Evolutionary conservation across 2,888 invertebrate genomes (phyloP).

Genomic region (Xylota segnis): DNA sequence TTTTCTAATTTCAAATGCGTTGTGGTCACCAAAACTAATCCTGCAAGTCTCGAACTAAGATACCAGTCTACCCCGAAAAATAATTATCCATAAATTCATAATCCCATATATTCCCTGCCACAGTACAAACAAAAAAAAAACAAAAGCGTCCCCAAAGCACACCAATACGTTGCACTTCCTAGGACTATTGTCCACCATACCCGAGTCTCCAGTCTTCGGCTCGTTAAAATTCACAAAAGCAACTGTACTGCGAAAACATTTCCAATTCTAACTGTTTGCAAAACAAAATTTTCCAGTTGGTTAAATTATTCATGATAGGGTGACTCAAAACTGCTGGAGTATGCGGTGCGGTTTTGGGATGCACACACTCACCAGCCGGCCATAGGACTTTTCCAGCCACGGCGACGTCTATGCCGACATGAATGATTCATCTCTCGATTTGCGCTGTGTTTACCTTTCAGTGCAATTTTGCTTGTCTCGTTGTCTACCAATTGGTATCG

Average conservation of each 20-base stretch:
- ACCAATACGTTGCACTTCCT: not conserved
- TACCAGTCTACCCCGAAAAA: not conserved
- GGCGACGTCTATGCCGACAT: conserved; percentile 51
- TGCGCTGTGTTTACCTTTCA: conserved; percentile 67
- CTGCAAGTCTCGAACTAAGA: conserved; percentile 1
- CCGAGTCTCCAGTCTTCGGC: conserved; percentile 8
- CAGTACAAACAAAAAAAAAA: not conserved
- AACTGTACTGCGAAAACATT: conserved; percentile 66
- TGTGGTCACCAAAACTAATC: conserved; percentile 10
- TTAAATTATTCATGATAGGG: conserved; percentile 74
- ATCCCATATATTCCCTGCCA: not conserved
- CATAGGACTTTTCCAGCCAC: not conserved
- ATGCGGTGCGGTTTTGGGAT: not conserved
- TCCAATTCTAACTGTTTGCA: conserved; percentile 65
- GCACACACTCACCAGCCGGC: not conserved
- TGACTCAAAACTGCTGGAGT: conserved; percentile 53
- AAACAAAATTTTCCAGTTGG: conserved; percentile 74
- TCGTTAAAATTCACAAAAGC: conserved; percentile 70
- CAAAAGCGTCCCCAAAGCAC: no score
- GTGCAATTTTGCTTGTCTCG: conserved; percentile 26
- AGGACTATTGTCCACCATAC: conserved; percentile 7
- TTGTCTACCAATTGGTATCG: conserved; percentile 29
- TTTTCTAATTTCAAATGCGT: not conserved
- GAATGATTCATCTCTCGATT: conserved; percentile 73
- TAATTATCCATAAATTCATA: conserved; percentile 1